Evolutionary conservation across 2,113 vertebrate genomes (phyloP), one percentile per base, ranked within the genome.

Genomic region (Symphodus melops): DNA sequence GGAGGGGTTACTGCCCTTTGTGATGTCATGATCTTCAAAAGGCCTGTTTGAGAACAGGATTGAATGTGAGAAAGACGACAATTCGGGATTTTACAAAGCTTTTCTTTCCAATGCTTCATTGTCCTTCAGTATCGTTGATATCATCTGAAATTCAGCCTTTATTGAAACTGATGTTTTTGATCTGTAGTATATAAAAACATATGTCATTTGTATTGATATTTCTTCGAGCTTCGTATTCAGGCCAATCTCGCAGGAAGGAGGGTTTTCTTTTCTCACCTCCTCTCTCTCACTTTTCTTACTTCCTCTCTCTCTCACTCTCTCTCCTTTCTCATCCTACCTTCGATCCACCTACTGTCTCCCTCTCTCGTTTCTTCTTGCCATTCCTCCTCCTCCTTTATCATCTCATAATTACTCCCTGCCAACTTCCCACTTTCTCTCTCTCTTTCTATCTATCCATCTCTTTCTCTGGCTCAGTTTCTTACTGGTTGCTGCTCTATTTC

Each of bases 231-330:
- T 49, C 7, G 16, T 51, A 8, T 20, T 20, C 2, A 46, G 8
- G 21, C 25, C 8, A 19, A 55, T 53, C 48, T 71, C 41, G 49
- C 52, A 68, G 17, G n/a, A 48, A 68, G 69, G 8, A 54, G 66
- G 59, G 20, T 58, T 86, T 81, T 53, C 55, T 80, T 74, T 77
- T 85, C 73, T 81, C 79, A 66, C 76, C 75, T 75, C 58, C 58
- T 48, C 54, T 41, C 79, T 71, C n/a, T n/a, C n/a, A n/a, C n/a
- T 60, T 41, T 21, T 71, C 69, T 61, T 74, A 61, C 42, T n/a
- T 3, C 72, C 36, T 41, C 16, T 36, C 19, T 42, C 21, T 46
- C 37, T 33, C 49, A 54, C 57, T n/a, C 46, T 12, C 21, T 67
- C 42, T 57, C 64, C 16, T 68, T 25, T 48, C 52, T 72, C 68